A percentile compares a stretch with the other conserved stretches of the same genome.
phyloP scores from a whole-genome alignment of 2,113 vertebrate species.

The Ifrita kowaldi region DNA sequence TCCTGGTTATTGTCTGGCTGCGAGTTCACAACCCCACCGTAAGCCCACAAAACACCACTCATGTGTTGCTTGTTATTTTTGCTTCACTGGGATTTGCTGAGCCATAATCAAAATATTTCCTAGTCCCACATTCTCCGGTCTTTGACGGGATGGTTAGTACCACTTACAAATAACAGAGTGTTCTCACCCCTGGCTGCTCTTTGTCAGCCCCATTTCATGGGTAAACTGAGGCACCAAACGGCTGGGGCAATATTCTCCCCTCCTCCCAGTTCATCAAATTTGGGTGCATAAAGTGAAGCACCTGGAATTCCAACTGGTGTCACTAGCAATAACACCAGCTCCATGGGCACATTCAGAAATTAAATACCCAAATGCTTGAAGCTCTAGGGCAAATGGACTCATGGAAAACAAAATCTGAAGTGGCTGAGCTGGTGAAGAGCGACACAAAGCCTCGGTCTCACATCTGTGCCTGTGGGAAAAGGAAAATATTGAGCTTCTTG shows the following conservation, averaged over 20 bases:
- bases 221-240: background rate
- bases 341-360: background rate
- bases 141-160: background rate
- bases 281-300: background rate
- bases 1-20: conserved; percentile 37
- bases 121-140: background rate
- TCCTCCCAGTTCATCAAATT: background rate
- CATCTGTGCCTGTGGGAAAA: background rate
- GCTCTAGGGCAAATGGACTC: background rate
- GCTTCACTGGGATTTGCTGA: conserved; percentile 43
- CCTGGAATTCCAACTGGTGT: background rate
- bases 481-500: background rate
- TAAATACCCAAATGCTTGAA: background rate
- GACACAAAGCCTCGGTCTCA: background rate
- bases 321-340: background rate
- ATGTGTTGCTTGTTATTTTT: conserved; percentile 55
- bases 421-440: background rate
- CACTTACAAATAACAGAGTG: background rate
- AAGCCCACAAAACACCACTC: conserved; percentile 1
- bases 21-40: background rate
- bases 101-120: conserved; percentile 45
- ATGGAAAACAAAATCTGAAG: background rate
- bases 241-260: background rate
- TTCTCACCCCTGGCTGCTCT: background rate
- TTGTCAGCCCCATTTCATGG: background rate